Conservation (phyloP, 2,888 invertebrate species). For the Ecliptopera silaceata region DNA sequence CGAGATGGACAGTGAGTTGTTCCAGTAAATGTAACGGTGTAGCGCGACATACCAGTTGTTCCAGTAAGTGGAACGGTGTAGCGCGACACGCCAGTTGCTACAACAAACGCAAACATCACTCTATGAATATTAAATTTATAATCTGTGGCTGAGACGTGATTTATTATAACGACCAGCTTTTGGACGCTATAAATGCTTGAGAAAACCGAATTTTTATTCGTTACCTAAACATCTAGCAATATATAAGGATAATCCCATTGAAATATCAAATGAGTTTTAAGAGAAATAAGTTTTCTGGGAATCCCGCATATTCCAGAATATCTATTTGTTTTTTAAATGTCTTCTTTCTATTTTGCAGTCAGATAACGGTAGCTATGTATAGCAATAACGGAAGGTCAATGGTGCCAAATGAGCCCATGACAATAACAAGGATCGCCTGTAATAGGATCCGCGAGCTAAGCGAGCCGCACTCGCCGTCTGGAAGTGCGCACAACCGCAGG, state of each 20-base stretch:
- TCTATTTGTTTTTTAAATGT: too few relatives aligned
- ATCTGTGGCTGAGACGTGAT: slow-evolving; percentile 46
- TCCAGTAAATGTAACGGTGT: slow-evolving; percentile 6
- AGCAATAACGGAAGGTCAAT: slow-evolving; percentile 14
- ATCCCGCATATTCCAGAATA: too few relatives aligned
- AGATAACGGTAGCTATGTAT: background rate
- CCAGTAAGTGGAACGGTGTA: too few relatives aligned
- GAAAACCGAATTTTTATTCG: slow-evolving; percentile 1
- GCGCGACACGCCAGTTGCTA: slow-evolving; percentile 18
- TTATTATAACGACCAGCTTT: slow-evolving; percentile 41
- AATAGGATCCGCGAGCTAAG: slow-evolving; percentile 10
- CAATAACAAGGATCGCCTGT: slow-evolving; percentile 12
- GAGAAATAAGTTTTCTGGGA: too few relatives aligned
- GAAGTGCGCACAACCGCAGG: slow-evolving; percentile 10
- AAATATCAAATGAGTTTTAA: background rate
- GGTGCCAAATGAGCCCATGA: slow-evolving; percentile 11
- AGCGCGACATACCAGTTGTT: background rate
- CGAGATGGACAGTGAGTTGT: background rate
- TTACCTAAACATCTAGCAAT: background rate
- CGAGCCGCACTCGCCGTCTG: slow-evolving; percentile 4
- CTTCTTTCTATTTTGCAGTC: background rate
- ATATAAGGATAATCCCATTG: background rate
- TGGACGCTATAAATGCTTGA: slow-evolving; percentile 15
- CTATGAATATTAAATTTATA: slow-evolving; percentile 56
- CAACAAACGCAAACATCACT: slow-evolving; percentile 37